Evolutionary conservation across 2,888 invertebrate genomes (phyloP).

Genomic region (Metopia argyrocephala): DNA sequence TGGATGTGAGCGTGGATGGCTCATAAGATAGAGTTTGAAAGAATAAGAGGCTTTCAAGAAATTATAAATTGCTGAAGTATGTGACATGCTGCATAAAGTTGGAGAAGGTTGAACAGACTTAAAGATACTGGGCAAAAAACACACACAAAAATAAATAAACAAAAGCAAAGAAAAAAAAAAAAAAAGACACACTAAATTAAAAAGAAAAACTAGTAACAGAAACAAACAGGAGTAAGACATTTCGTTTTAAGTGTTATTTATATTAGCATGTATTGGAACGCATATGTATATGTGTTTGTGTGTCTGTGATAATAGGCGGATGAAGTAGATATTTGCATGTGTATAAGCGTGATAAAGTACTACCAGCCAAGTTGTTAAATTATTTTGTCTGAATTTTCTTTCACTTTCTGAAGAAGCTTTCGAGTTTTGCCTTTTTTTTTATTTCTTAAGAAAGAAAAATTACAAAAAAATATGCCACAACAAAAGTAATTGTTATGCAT

Average conservation of each 20-base stretch:
- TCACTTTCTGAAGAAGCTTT: conserved; percentile 29
- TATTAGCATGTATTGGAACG: conserved; percentile 5
- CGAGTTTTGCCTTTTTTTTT: conserved; percentile 33
- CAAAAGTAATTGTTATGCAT: conserved; percentile 62
- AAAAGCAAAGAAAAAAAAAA: background rate
- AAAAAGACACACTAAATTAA: background rate
- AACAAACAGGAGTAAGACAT: conserved; percentile 45
- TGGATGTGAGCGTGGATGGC: conserved; percentile 6
- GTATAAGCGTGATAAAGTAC: conserved; percentile 51
- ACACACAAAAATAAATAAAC: background rate
- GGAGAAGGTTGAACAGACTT: conserved; percentile 53
- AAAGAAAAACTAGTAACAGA: background rate
- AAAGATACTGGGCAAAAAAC: conserved; percentile 30
- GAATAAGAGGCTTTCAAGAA: conserved; percentile 52
- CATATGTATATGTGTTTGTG: background rate
- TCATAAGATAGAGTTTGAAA: background rate
- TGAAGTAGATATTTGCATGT: conserved; percentile 12
- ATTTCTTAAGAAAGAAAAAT: background rate
- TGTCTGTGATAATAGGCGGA: background rate
- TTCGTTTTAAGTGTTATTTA: conserved; percentile 48
- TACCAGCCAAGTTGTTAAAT: background rate
- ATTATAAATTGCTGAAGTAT: conserved; percentile 62
- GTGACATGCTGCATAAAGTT: conserved; percentile 55
- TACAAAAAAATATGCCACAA: conserved; percentile 53
- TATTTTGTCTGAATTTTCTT: background rate